These are phyloP conservation scores for Novumbra hubbsi DNA, from an alignment of 2,797 vertebrate genomes.

Conservation along the genomic window DNA sequence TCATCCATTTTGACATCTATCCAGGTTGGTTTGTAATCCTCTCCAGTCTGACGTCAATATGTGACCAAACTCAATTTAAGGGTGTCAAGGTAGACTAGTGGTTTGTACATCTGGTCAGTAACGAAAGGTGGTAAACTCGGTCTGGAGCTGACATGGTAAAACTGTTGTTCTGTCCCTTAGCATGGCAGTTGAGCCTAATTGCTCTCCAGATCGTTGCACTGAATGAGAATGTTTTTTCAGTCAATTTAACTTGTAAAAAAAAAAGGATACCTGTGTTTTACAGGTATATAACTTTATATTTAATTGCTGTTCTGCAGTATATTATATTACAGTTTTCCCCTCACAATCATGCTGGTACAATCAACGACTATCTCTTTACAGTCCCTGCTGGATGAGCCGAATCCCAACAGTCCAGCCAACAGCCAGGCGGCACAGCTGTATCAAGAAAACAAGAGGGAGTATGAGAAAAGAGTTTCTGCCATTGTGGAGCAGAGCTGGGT, in stretches of 20 bases:
- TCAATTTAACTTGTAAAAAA: no score
- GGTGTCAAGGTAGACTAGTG: no score
- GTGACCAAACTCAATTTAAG: no score
- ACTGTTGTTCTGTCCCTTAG: no score
- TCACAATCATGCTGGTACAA: background rate
- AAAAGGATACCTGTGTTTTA: background rate
- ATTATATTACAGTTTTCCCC: background rate
- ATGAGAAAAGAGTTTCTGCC: conserved; percentile 97
- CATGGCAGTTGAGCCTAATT: no score
- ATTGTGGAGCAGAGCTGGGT: conserved; percentile 99
- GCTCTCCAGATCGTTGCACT: no score
- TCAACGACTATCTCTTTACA: conserved; percentile 39
- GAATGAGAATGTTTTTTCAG: no score
- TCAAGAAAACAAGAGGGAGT: conserved; percentile 98
- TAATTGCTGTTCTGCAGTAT: background rate
- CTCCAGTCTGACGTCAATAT: conserved; percentile 7
- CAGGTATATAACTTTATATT: background rate
- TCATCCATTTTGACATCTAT: conserved; percentile 99
- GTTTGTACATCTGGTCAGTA: no score
- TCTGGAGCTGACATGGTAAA: no score
- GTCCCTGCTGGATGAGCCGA: conserved; percentile 97
- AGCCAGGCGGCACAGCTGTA: conserved; percentile 98
- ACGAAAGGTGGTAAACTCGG: no score
- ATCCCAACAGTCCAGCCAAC: conserved; percentile 98
- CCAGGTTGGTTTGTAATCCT: conserved; percentile 78